Base-by-base conservation (phyloP, 2,113 vertebrate genomes). In the Channa argus region DNA sequence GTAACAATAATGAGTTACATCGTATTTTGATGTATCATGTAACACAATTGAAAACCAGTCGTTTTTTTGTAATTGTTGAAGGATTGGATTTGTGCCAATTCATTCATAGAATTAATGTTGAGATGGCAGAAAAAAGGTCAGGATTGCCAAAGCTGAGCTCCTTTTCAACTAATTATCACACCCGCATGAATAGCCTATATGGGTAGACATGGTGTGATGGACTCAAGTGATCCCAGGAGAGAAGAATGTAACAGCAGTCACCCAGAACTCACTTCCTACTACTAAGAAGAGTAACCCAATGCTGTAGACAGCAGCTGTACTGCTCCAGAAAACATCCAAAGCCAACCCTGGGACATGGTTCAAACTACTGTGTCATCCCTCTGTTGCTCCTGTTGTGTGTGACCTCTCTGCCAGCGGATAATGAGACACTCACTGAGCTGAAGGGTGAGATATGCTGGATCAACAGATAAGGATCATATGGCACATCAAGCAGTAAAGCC, bases 401-500 rank as follows among this genome's bases (percentile, higher is more conserved):
- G 71, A 72, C 76, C 65, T 79, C 51, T 59, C 62, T 62, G 86
- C 53, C 77, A 72, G 77, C 15, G 76, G 84, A 78, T 88, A 91
- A 83, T 83, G 68, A 85, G 74, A 71, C 4, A 75, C 83, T 75
- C 76, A 72, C 52, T 62, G 80, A 80, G 60, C 74, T 83, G 77
- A 83, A 53, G 50, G 74, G 63, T 69, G 72, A 74, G 84, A 76
- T 79, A 73, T 84, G 87, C 55, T 63, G 51, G 58, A 74, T 70
- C 55, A 68, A 52, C 47, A 73, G 68, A 85, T 49, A 53, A 36
- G 47, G 71, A 66, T 86, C 80, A 79, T 54, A 71, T 10, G 60
- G 78, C 67, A 84, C 86, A 80, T 77, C 80, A 83, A 63, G 80
- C 82, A 86, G 75, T 82, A 61, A 74, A 77, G 67, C 71, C 50